phyloP scores from a whole-genome alignment of 2,888 invertebrate species.

The Napeogenes sylphis region DNA sequence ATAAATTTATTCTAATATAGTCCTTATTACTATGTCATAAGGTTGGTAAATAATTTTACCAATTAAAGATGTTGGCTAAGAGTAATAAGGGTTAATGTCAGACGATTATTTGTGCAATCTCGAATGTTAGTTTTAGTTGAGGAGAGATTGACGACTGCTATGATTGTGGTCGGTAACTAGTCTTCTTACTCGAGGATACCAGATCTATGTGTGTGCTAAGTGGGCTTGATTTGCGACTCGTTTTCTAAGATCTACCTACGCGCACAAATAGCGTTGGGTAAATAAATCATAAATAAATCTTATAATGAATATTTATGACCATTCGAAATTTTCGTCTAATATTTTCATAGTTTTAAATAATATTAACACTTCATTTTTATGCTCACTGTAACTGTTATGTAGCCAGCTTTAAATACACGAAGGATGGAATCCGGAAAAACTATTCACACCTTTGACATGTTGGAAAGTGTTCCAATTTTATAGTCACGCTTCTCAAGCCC shows the following conservation, averaged over 20 bases:
- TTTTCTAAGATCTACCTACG: conserved; percentile 41
- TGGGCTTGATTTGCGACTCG: conserved; percentile 58
- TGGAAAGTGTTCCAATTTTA: conserved; percentile 53
- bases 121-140: conserved; percentile 65
- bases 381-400: conserved; percentile 1
- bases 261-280: conserved; percentile 48
- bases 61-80: conserved; percentile 38
- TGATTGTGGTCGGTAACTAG: conserved; percentile 56
- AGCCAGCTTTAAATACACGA: conserved; percentile 5
- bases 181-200: conserved; percentile 46
- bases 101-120: conserved; percentile 69
- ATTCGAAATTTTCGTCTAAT: conserved; percentile 15
- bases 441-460: conserved; percentile 40
- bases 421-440: conserved; percentile 32
- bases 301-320: conserved; percentile 19
- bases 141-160: conserved; percentile 60
- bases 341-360: not conserved
- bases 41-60: conserved; percentile 8
- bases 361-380: not conserved
- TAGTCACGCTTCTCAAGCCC: conserved; percentile 43
- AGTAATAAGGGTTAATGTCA: conserved; percentile 70
- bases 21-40: conserved; percentile 17
- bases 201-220: conserved; percentile 46
- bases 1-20: conserved; percentile 18
- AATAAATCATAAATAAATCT: conserved; percentile 49